Conservation (phyloP, 2,797 vertebrate genomes). For the Pseudomugil gertrudae region DNA sequence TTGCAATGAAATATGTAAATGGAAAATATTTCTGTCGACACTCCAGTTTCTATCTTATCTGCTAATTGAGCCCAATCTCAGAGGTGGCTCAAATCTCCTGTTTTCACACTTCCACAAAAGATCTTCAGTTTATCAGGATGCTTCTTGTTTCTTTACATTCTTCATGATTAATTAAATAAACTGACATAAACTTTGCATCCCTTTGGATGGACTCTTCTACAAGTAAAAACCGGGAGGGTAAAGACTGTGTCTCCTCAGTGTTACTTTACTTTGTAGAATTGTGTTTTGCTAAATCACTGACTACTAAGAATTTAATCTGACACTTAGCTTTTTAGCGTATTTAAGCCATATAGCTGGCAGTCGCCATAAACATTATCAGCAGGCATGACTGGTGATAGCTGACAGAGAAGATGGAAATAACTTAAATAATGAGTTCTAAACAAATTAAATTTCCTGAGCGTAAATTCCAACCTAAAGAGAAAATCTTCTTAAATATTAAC, state of each 20-base stretch:
- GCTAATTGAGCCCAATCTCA: slow-evolving; percentile 29
- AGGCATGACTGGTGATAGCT: slow-evolving; percentile 37
- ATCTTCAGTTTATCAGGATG: neutral
- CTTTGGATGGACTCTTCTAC: slow-evolving; percentile 21
- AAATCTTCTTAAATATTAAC: slow-evolving; percentile 34
- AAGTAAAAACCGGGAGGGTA: slow-evolving; percentile 7
- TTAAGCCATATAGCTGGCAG: slow-evolving; percentile 17
- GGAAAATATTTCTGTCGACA: slow-evolving; percentile 48
- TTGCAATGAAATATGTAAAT: slow-evolving; percentile 48
- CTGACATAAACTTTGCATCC: slow-evolving; percentile 25
- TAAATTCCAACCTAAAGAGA: slow-evolving; percentile 29
- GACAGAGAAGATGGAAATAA: slow-evolving; percentile 45
- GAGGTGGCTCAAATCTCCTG: slow-evolving; percentile 43
- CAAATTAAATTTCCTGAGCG: slow-evolving; percentile 42
- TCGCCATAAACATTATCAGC: slow-evolving; percentile 41
- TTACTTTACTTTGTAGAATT: slow-evolving; percentile 48
- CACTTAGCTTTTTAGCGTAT: slow-evolving; percentile 30
- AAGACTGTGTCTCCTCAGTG: slow-evolving; percentile 1
- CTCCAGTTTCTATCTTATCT: slow-evolving; percentile 52
- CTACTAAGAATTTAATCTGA: slow-evolving; percentile 27
- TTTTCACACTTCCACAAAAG: slow-evolving; percentile 33
- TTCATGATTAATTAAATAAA: slow-evolving; percentile 20
- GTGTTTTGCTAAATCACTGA: slow-evolving; percentile 42
- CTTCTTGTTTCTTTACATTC: slow-evolving; percentile 23
- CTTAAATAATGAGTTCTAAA: slow-evolving; percentile 58